Evolutionary conservation across 2,797 vertebrate species (phyloP), one percentile per base, ranked within the genome.

Genomic region (Centroberyx gerrardi): DNA sequence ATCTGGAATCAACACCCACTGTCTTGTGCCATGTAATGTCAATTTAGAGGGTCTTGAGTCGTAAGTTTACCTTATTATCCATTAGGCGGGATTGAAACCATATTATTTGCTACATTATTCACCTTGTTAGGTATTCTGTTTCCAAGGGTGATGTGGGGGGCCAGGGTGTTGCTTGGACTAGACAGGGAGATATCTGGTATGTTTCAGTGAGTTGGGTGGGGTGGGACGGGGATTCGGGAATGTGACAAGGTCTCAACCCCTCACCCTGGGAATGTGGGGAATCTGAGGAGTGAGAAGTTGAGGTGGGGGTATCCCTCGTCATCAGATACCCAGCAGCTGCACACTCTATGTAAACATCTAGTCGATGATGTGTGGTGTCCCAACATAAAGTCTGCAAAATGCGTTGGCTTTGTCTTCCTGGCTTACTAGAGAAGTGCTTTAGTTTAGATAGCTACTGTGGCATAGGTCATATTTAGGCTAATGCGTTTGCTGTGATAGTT

Each of bases 201-300:
- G 85, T 80, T n/a, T 87, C 55, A 72, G 71, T 18, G 55, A 71
- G 49, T 68, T 81, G 87, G 92, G 90, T 80, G 90, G 88, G 90
- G 78, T 78, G 72, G 87, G 65, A 63, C 52, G 53, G 53, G 55
- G 77, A 75, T 86, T 62, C 17, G 13, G 65, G 60, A 63, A 70
- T 64, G 66, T 58, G n/a, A 28, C 18, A 28, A 15, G 64, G 71
- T 52, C 49, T 48, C 18, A 76, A 36, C 78, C 72, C 67, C 64
- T 74, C 72, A 65, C 74, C 62, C 62, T 46, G 65, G 74, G 92
- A 93, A 94, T 93, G 88, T 77, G 18, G 85, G 84, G 90, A 93
- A 93, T 93, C 74, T 88, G 52, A 82, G 73, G 72, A 89, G 87
- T 82, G 76, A 86, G 58, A 51, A 82, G 54, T 44, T 71, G 81